Percentiles rank a stretch among this genome's conserved stretches.
Evolutionary conservation across 2,797 vertebrate genomes (phyloP).

Genomic region (Vultur gryphus): DNA sequence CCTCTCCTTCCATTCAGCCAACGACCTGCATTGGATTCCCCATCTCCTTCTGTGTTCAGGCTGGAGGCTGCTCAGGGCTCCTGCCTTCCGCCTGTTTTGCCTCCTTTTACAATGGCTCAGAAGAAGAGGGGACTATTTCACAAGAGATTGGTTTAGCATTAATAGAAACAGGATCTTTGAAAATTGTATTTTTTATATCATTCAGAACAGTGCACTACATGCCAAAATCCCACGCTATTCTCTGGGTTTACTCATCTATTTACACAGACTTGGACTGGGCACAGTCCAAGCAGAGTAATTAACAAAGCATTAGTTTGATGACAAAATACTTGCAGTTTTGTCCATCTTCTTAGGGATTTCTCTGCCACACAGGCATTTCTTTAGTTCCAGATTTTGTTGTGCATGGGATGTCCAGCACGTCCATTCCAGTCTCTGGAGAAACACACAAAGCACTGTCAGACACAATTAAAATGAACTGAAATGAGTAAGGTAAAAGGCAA

Average conservation of each 20-base stretch:
- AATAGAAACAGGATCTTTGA: not conserved
- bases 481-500: not conserved
- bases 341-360: not conserved
- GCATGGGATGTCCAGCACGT: not conserved
- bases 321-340: not conserved
- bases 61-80: not conserved
- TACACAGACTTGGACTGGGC: not conserved
- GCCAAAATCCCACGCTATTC: not conserved
- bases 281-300: not conserved
- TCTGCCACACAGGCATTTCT: not conserved
- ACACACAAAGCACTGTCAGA: not conserved
- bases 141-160: not conserved
- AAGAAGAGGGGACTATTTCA: not conserved
- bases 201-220: not conserved
- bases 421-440: not conserved
- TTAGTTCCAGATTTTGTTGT: not conserved
- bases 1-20: not conserved
- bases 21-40: not conserved
- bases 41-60: not conserved
- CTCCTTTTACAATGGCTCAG: not conserved
- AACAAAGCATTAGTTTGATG: not conserved
- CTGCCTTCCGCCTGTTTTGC: not conserved
- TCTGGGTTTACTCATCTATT: not conserved
- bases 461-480: not conserved
- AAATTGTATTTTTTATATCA: not conserved